Conservation (phyloP, 2,888 invertebrate genomes). For the Cantharis flavilabris region DNA sequence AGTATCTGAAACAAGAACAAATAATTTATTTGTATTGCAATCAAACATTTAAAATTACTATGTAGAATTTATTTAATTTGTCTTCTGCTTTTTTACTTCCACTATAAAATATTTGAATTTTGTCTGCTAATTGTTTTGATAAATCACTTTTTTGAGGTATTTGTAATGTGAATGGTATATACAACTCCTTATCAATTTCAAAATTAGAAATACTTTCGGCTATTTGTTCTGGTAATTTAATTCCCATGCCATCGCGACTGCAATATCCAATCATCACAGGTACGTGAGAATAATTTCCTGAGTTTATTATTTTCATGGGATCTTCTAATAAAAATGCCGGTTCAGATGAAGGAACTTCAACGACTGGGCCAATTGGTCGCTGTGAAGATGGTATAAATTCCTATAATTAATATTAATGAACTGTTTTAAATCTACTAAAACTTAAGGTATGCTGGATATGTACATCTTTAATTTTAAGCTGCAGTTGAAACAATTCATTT, state of each 20-base stretch:
- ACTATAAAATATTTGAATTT: background rate
- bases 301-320: constrained; percentile 37
- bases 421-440: background rate
- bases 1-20: background rate
- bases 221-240: background rate
- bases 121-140: background rate
- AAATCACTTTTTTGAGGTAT: background rate
- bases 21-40: background rate
- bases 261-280: constrained; percentile 43
- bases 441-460: background rate
- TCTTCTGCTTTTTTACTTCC: background rate
- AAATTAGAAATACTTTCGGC: background rate
- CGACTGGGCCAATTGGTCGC: constrained; percentile 30
- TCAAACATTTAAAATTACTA: background rate
- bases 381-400: background rate
- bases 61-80: background rate
- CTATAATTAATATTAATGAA: background rate
- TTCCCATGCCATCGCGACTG: constrained; percentile 40
- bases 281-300: constrained; percentile 39
- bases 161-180: background rate
- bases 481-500: constrained; percentile 16
- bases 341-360: constrained; percentile 36
- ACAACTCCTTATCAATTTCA: background rate
- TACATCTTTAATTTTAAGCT: constrained; percentile 29
- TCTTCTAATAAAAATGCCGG: constrained; percentile 38